Percentiles rank a stretch among this genome's conserved stretches.
These are phyloP conservation scores for Dorcus parallelipipedus DNA, from an alignment of 2,888 invertebrate species.

Conservation along the genomic window DNA sequence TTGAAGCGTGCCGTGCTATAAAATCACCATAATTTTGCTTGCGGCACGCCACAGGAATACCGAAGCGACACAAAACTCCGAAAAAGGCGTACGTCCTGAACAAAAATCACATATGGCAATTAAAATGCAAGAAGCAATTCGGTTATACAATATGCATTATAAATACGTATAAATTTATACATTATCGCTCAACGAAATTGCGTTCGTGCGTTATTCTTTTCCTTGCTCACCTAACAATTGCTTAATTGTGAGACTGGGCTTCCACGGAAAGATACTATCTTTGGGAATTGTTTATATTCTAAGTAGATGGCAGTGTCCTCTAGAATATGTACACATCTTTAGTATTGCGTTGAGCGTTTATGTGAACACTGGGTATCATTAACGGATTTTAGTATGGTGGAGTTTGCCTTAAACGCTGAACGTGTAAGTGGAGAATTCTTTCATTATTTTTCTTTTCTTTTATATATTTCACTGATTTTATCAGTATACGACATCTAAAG, in stretches of 20 bases:
- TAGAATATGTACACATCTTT: slow-evolving; percentile 33
- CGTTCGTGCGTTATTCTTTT: background rate
- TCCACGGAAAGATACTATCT: slow-evolving; percentile 43
- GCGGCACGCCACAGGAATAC: too few relatives aligned
- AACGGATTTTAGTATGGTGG: slow-evolving; percentile 31
- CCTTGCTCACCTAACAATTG: slow-evolving; percentile 1
- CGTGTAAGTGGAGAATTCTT: slow-evolving; percentile 26
- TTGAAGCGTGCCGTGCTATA: too few relatives aligned
- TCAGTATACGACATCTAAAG: too few relatives aligned
- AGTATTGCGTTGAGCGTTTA: slow-evolving; percentile 39
- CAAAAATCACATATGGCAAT: background rate
- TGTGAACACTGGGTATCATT: slow-evolving; percentile 25
- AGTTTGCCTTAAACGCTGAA: slow-evolving; percentile 35
- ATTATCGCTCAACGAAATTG: slow-evolving; percentile 17
- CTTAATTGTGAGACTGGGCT: slow-evolving; percentile 33
- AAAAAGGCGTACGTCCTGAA: background rate
- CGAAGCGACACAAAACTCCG: background rate
- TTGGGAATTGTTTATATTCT: slow-evolving; percentile 42
- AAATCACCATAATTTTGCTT: too few relatives aligned
- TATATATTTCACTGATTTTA: too few relatives aligned
- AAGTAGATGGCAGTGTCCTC: slow-evolving; percentile 38
- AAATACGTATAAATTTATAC: slow-evolving; percentile 16
- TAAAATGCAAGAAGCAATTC: slow-evolving; percentile 12
- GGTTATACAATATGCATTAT: slow-evolving; percentile 15
- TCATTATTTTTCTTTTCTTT: too few relatives aligned